Evolutionary conservation across 2,888 invertebrate species (phyloP), one percentile per base, ranked within the genome.

Genomic region (Polydrusus tereticollis): DNA sequence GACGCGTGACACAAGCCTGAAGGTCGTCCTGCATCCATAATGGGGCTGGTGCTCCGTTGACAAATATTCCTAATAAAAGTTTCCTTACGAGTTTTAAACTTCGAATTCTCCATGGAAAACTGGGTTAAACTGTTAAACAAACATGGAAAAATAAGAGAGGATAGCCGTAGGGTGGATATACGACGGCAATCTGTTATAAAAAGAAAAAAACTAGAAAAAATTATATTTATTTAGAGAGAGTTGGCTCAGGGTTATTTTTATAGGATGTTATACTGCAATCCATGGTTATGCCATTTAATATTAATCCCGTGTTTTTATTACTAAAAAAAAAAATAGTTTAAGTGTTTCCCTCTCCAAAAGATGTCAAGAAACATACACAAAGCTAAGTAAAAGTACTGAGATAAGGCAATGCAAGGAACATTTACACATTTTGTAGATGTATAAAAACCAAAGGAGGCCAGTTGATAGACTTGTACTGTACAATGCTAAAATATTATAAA

Each of bases 31-130:
- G 60, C 60, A 68, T 68, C 52, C 50, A 14, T 47, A 52, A 36
- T 45, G 36, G 47, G 21, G 29, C 41, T 45, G 45, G 16, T 14
- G 26, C 26, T 14, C 47, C 58, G 43, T 45, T 67, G 66, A 67
- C 57, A 67, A 67, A 67, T 67, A 67, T 58, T 67, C 45, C 58
- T 58, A 67, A 67, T 67, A 67, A 67, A 67, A 67, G 21, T 67
- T 67, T 18, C 57, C 16, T 58, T 67, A 45, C 58, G 45, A 67
- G 66, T 67, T 67, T 45, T 43, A 58, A 67, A 67, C 66, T 67
- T 67, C 8, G 55, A 41, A 26, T 52, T 65, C 52, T 55, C 47
- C 55, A 45, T 55, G 45, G 66, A 58, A 43, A 38, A 67, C 57
- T 67, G 58, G 66, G 57, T 58, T 67, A 67, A 67, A 67, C 66